phyloP scores from a whole-genome alignment of 2,888 invertebrate genomes.

The Ashinkailepas kermadecensis region DNA sequence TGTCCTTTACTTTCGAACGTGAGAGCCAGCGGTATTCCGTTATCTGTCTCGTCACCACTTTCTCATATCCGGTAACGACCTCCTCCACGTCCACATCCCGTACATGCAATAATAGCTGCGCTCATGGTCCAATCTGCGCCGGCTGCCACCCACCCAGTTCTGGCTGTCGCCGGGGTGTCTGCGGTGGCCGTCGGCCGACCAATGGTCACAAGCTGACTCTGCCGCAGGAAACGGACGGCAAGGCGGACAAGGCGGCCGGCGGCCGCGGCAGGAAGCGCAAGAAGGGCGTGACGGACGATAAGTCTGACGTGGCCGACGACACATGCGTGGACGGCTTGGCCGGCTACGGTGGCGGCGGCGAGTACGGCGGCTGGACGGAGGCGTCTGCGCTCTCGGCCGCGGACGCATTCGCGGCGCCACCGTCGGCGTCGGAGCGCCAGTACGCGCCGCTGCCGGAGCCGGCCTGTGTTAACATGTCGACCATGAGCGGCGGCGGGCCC shows the following conservation, averaged over 20 bases:
- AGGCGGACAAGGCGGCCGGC: background rate
- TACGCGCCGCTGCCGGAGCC: slow-evolving; percentile 12
- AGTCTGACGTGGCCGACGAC: background rate
- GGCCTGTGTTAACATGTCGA: slow-evolving; percentile 15
- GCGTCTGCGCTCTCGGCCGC: background rate
- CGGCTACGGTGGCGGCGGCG: background rate
- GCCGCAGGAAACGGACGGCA: background rate
- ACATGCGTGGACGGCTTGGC: background rate
- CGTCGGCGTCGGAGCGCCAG: background rate
- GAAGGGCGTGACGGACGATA: background rate
- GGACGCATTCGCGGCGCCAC: background rate
- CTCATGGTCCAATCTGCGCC: too few species aligned
- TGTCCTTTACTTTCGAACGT: too few species aligned
- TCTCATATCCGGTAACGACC: too few species aligned
- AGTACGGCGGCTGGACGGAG: background rate
- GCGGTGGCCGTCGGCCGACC: too few species aligned
- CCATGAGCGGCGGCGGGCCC: slow-evolving; percentile 17
- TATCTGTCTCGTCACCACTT: too few species aligned
- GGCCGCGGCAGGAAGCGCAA: slow-evolving; percentile 7
- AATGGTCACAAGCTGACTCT: too few species aligned
- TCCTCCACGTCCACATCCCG: too few species aligned
- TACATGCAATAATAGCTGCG: too few species aligned
- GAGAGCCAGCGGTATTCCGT: too few species aligned
- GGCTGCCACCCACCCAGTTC: too few species aligned
- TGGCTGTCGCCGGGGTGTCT: too few species aligned